Base-by-base conservation (phyloP, 2,113 vertebrate species). In the Gasterosteus aculeatus region DNA sequence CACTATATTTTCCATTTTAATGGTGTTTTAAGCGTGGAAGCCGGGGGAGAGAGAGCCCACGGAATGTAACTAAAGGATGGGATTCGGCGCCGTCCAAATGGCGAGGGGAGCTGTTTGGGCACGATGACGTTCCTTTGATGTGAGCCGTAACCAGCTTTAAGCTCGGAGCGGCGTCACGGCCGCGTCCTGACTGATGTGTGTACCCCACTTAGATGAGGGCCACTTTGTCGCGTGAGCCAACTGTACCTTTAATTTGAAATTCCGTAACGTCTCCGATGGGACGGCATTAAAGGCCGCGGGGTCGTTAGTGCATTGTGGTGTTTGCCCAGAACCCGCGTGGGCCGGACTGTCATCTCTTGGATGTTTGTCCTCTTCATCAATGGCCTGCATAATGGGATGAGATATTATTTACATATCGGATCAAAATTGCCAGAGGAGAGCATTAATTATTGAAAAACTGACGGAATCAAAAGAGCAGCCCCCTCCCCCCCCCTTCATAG, bases 221-320 rank as follows among this genome's bases (percentile, higher is more conserved):
- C 87, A 83, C 85, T 91, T 86, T 84, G 87, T 88, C 86, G 67
- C 75, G 84, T 47, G 56, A 38, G 88, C 91, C 92, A 90, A 87
- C 89, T 88, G 81, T 92, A 94, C 94, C 91, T 94, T 94, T 93
- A 88, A 94, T 94, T 93, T 91, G 75, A 87, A 87, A 93, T 94
- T 94, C 93, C 92, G 87, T 92, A 91, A 91, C 83, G 90, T 89
- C 91, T 91, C 84, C 82, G 82, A 92, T 80, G 84, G 87, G 74
- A 26, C 47, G 42, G 82, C 78, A 86, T 92, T 89, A 90, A 92
- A 92, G 81, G 74, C 69, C 29, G 3, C 51, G n/a, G n/a, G 77
- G 90, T 89, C 87, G 88, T 94, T 94, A 92, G 89, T 75, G 78
- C 84, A 88, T 89, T 89, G 88, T 92, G 73, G 78, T 83, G 78